Percentiles rank a stretch among this genome's conserved stretches.
Evolutionary conservation across 2,113 vertebrate genomes (phyloP).

Genomic region (Panurus biarmicus): DNA sequence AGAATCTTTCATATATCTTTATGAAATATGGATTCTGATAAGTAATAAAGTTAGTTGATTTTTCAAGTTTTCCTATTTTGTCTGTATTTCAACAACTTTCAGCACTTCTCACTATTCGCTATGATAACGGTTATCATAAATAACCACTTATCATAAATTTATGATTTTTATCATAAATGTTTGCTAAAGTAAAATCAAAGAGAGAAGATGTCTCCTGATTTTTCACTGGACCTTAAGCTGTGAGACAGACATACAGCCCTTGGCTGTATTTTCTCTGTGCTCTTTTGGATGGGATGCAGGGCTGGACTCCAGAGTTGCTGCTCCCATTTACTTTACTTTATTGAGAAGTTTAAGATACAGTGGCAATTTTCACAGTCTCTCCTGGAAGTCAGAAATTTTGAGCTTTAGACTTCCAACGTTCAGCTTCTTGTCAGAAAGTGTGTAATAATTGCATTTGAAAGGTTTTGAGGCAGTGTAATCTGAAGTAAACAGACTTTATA

Average conservation of each 20-base stretch:
- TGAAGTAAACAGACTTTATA: neutral
- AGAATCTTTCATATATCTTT: neutral
- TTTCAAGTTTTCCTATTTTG: neutral
- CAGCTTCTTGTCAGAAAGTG: neutral
- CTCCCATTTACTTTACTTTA: neutral
- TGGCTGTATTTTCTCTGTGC: neutral
- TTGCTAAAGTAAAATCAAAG: neutral
- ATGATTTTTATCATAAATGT: neutral
- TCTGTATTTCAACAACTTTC: neutral
- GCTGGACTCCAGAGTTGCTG: neutral
- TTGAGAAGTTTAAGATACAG: neutral
- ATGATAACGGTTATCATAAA: neutral
- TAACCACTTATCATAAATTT: too few relatives aligned
- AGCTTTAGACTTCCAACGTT: neutral
- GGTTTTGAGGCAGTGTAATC: neutral
- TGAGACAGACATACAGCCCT: neutral
- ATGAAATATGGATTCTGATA: neutral
- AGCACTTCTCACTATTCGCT: neutral
- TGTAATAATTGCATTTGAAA: neutral
- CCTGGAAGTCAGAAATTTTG: neutral
- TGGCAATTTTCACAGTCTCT: neutral
- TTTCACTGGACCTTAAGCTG: neutral
- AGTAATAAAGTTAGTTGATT: neutral
- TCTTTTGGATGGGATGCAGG: neutral
- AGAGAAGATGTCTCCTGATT: neutral